phyloP scores from a whole-genome alignment of 2,113 vertebrate genomes.

The Bujurquina vittata region DNA sequence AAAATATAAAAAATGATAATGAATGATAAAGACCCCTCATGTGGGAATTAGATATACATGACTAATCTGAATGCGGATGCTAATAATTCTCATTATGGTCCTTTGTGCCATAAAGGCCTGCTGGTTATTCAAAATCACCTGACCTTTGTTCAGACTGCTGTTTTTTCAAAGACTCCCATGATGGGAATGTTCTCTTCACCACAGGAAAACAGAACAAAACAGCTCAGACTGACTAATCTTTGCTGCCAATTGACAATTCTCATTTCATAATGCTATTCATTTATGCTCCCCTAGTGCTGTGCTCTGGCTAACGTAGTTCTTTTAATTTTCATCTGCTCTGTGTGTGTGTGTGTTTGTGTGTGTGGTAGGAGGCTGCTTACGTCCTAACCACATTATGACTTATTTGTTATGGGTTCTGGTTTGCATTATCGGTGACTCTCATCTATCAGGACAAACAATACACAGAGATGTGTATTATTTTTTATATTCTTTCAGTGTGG shows the following conservation, averaged over 20 bases:
- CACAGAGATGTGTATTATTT: background rate
- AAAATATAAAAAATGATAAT: slow-evolving; percentile 51
- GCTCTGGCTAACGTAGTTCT: slow-evolving; percentile 59
- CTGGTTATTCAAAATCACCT: slow-evolving; percentile 37
- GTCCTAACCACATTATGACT: slow-evolving; percentile 59
- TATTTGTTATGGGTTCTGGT: slow-evolving; percentile 67
- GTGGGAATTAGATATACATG: slow-evolving; percentile 46
- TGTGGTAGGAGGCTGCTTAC: slow-evolving; percentile 21
- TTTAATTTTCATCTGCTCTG: slow-evolving; percentile 62
- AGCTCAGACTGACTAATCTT: slow-evolving; percentile 54
- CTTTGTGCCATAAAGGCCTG: slow-evolving; percentile 24
- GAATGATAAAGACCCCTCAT: slow-evolving; percentile 38
- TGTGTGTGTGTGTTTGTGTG: background rate
- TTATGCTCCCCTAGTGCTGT: slow-evolving; percentile 51
- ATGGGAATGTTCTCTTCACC: background rate
- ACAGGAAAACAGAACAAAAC: slow-evolving; percentile 45
- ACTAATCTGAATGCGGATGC: slow-evolving; percentile 41
- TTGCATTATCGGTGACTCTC: slow-evolving; percentile 62
- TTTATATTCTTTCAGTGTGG: slow-evolving; percentile 11
- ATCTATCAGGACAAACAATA: slow-evolving; percentile 57
- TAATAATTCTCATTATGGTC: slow-evolving; percentile 54
- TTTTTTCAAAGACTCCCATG: slow-evolving; percentile 16
- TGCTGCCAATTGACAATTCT: slow-evolving; percentile 59
- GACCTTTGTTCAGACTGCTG: slow-evolving; percentile 45
- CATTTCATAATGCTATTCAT: slow-evolving; percentile 70